These are phyloP conservation scores for Bungarus multicinctus DNA, from an alignment of 2,113 vertebrate species.

Conservation along the genomic window DNA sequence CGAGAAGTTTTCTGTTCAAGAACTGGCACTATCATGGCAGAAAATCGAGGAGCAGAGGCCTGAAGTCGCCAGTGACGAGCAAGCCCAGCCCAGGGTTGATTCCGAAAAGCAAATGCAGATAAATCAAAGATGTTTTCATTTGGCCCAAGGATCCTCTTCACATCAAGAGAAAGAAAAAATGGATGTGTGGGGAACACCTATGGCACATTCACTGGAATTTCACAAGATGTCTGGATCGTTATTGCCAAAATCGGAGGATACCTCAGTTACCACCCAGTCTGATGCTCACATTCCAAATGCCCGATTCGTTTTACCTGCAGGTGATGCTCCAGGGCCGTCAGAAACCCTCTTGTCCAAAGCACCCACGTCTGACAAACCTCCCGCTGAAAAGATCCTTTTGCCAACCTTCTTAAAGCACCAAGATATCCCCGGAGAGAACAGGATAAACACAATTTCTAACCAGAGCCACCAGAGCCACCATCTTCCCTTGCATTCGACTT, in stretches of 20 bases:
- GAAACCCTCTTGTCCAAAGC: not conserved
- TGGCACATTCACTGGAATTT: conserved; percentile 4
- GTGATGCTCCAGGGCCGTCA: conserved; percentile 35
- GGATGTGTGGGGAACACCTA: not conserved
- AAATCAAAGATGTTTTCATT: conserved; percentile 17
- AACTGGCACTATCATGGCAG: accelerated
- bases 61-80: not conserved
- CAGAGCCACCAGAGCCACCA: not conserved
- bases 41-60: not conserved
- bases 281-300: not conserved
- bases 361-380: not conserved
- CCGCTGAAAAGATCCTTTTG: not conserved
- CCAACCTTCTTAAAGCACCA: not conserved
- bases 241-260: not conserved
- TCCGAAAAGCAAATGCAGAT: not conserved
- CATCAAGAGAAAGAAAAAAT: conserved; percentile 23
- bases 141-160: not conserved
- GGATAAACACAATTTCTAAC: conserved; percentile 29
- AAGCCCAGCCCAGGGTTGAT: not conserved
- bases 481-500: conserved; percentile 15
- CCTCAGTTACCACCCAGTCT: not conserved
- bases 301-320: conserved; percentile 37
- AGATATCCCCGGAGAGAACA: conserved; percentile 24
- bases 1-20: not conserved
- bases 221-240: not conserved